These are phyloP conservation scores for Hippotragus niger DNA, from an alignment of 2,113 vertebrate species.

Conservation along the genomic window DNA sequence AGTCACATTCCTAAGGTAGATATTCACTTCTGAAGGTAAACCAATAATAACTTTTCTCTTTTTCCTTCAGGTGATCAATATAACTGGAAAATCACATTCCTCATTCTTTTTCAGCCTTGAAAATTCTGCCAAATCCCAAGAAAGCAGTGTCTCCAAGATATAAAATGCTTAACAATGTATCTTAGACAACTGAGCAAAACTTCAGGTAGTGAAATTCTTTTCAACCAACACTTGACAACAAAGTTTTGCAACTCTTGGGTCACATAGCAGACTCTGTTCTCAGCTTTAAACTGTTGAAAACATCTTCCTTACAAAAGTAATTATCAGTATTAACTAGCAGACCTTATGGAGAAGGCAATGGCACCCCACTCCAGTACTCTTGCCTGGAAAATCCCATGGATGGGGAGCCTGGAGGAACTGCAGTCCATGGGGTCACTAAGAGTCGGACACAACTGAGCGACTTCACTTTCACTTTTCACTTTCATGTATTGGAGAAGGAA, in stretches of 20 bases:
- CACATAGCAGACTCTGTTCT: not conserved
- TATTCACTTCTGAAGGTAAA: not conserved
- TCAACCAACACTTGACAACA: not conserved
- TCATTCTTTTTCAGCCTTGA: not conserved
- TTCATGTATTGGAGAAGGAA: no score
- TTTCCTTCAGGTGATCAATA: not conserved
- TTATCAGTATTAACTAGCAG: not conserved
- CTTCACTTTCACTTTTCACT: no score
- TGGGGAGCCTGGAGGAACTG: no score
- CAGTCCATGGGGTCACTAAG: no score
- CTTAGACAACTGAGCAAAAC: not conserved
- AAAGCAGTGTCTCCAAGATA: not conserved
- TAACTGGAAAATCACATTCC: not conserved
- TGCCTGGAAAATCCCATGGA: no score
- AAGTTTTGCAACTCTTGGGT: not conserved
- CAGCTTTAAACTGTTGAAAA: not conserved
- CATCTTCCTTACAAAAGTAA: not conserved
- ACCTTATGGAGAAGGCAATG: no score
- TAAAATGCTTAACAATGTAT: not conserved
- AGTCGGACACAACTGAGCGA: rapidly evolving
- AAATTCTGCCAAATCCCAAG: not conserved
- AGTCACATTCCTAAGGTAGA: not conserved
- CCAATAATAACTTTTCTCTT: not conserved
- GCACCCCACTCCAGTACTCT: no score
- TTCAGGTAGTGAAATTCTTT: not conserved